A percentile compares a stretch with the other conserved stretches of the same genome.
phyloP scores from a whole-genome alignment of 2,113 vertebrate species.

The Cephalopterus ornatus region DNA sequence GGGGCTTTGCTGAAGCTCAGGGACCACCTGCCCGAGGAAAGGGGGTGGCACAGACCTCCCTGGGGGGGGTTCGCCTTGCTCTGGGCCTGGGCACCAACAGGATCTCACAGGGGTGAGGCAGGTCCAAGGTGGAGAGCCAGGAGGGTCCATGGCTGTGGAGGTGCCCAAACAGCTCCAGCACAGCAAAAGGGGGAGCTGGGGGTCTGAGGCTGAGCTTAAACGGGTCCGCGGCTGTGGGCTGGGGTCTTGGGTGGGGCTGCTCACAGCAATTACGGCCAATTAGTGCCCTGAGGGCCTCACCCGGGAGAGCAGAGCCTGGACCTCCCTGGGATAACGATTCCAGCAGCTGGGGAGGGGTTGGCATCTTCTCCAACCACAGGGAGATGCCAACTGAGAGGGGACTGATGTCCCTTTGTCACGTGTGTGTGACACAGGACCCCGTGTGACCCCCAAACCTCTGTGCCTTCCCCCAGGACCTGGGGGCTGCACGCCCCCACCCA shows the following conservation, averaged over 20 bases:
- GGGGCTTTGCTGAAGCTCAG: background rate
- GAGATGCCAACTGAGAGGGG: accelerated
- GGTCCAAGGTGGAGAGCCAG: background rate
- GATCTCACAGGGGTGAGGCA: background rate
- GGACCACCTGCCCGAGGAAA: background rate
- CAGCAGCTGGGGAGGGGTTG: background rate
- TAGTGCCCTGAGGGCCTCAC: background rate
- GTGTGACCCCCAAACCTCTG: too few relatives aligned
- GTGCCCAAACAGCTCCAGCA: background rate
- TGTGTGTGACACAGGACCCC: accelerated
- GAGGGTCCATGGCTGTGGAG: accelerated
- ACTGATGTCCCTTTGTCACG: background rate
- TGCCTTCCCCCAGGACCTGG: background rate
- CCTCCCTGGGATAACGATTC: background rate
- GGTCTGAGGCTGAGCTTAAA: background rate
- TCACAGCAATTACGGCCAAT: background rate
- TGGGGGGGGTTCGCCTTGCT: background rate
- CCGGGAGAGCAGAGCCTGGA: background rate
- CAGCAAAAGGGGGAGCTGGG: accelerated
- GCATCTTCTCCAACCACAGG: accelerated
- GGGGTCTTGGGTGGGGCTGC: background rate
- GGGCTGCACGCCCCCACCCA: background rate
- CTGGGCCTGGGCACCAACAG: background rate
- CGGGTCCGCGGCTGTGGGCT: too few relatives aligned
- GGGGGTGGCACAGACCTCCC: background rate